Evolutionary conservation across 2,888 invertebrate genomes (phyloP), one percentile per base, ranked within the genome.

Genomic region (Sericinus montela): DNA sequence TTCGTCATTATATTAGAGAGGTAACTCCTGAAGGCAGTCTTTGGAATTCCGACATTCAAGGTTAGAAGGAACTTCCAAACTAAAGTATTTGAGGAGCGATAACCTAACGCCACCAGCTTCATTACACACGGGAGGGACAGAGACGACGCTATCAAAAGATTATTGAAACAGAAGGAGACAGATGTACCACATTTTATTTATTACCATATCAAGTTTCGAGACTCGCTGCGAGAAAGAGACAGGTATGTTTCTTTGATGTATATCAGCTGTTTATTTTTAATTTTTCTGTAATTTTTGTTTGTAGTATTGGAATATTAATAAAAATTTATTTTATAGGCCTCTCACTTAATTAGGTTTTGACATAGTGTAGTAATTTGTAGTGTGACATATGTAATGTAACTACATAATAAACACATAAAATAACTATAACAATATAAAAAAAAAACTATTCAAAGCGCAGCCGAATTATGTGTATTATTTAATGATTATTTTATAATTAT

Each of bases 21-120:
- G 23, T 32, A 32, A 45, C 45, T 54, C 51, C 45, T 49, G 49
- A 45, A 46, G 44, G 43, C 43, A 45, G 36, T 23, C 65, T 65
- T 59, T 65, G 72, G 69, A 76, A 77, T 78, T 73, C 69, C 66
- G 72, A 71, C 66, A 72, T 78, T 78, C 83, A 86, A 85, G 83
- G 83, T 83, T 77, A 80, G 66, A 74, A 69, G 73, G 74, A 84
- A 80, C 78, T 80, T 75, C 70, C 10, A 72, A 80, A 71, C 69
- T 63, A 42, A 73, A 79, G 77, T 83, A 84, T 84, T 85, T 84
- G 77, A 75, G 78, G 68, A 80, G 73, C 78, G 82, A 82, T 81
- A 83, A 81, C 74, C 72, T 65, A 76, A 75, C 69, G 69, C 65
- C 74, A 63, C 63, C 65, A 67, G 67, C 64, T 74, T 65, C 67